Percentiles rank a stretch among this genome's conserved stretches.
Evolutionary conservation across 2,113 vertebrate genomes (phyloP).

Genomic region (Gallinago jamesoni): DNA sequence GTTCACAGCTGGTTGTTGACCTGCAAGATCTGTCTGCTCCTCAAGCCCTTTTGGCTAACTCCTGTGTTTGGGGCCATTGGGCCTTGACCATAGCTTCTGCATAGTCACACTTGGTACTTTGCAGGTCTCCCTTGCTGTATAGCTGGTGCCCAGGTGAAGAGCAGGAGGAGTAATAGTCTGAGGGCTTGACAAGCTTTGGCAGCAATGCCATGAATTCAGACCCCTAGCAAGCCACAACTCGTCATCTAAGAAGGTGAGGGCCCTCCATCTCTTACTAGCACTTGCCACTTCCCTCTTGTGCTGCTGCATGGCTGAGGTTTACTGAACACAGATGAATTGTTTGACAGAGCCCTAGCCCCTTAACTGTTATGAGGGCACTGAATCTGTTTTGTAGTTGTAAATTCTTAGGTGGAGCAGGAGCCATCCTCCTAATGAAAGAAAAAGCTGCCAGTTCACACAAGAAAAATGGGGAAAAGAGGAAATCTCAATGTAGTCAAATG

Average conservation of each 20-base stretch:
- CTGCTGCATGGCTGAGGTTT: neutral
- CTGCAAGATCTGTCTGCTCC: neutral
- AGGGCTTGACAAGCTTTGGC: neutral
- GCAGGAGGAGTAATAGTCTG: neutral
- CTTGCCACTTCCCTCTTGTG: neutral
- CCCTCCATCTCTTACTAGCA: neutral
- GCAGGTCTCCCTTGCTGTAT: neutral
- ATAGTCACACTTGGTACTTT: neutral
- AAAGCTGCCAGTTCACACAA: neutral
- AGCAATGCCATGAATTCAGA: neutral
- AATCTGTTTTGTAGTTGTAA: neutral
- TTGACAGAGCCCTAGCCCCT: neutral
- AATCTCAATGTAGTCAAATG: neutral
- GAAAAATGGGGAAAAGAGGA: neutral
- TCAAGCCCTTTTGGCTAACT: neutral
- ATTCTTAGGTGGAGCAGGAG: neutral
- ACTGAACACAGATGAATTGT: neutral
- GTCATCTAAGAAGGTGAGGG: neutral
- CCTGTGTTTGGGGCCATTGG: accelerated
- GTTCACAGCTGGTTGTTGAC: neutral
- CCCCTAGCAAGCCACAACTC: neutral
- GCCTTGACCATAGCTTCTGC: neutral
- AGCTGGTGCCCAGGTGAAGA: neutral
- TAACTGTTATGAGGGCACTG: neutral
- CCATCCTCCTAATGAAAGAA: neutral